Base-by-base conservation (phyloP, 2,888 invertebrate genomes). In the Incurvaria masculella region DNA sequence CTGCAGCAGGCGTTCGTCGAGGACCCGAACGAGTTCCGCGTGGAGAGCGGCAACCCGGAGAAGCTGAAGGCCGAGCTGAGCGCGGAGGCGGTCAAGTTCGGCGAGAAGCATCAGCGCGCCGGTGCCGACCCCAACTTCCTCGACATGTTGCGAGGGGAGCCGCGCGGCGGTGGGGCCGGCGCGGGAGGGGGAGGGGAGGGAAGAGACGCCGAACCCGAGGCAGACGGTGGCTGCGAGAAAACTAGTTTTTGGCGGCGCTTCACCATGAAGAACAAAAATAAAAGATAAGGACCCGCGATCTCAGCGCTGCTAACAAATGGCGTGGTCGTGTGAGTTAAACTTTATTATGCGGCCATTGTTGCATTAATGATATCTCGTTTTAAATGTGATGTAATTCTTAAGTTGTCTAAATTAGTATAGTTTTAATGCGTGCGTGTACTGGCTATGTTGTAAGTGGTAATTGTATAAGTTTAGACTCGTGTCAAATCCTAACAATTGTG, bases 1-100 rank as follows among this genome's bases (percentile, higher is more conserved):
- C 79, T 91, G 57, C 86, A 89, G 61, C 89, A 90, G 64, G 85
- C 85, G 41, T 85, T 86, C 65, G 85, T 86, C 57, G 86, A 85
- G 61, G 85, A 86, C 65, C 86, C 86, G 55, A 85, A 85, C 66
- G 86, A 86, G 72, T 86, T 86, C 68, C 82, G 83, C 62, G 84
- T 85, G 57, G 86, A 86, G 59, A 85, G 85, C 60, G 83, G 84
- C 61, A 83, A 83, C 57, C 84, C 82, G 45, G 86, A 86, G 64
- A 84, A 86, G 60, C 69, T 86, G 57, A 86, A 86, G 66, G 80
- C 85, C 38, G 85, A 86, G 58, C 72, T 86, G 49, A 84, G 85
- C 67, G 82, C 84, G 38, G 85, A 85, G 64, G 83, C 85, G 53
- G 76, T 86, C 44, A 85, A 85, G 63, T 85, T 86, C 60, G 79